Conservation (phyloP, 2,797 vertebrate species). For the Aplochiton taeniatus region DNA sequence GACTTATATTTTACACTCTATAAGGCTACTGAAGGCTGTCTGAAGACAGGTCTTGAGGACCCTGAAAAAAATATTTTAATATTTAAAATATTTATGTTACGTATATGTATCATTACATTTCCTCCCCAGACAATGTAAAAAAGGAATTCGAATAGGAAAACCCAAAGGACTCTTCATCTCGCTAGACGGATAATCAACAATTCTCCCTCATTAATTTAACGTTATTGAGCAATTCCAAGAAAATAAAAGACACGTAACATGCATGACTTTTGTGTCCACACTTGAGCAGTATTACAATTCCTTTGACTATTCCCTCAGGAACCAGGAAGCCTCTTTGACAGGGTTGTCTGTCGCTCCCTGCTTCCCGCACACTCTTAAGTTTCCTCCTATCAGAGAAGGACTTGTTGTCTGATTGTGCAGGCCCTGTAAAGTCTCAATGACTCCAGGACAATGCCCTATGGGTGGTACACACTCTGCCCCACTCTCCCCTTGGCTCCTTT, state of each 20-base stretch:
- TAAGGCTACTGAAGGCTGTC: too few species aligned
- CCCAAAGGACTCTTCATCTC: constrained; percentile 28
- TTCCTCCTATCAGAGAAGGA: constrained; percentile 50
- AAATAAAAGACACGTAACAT: constrained; percentile 54
- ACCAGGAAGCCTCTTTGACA: constrained; percentile 47
- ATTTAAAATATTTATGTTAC: too few species aligned
- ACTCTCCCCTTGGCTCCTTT: background rate
- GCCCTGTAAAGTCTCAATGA: constrained; percentile 29
- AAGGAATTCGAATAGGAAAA: constrained; percentile 32
- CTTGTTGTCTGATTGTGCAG: constrained; percentile 32
- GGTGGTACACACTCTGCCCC: constrained; percentile 41
- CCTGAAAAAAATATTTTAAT: too few species aligned
- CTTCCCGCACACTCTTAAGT: constrained; percentile 51
- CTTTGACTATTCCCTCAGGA: constrained; percentile 41
- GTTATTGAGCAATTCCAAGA: constrained; percentile 46
- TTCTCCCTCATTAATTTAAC: constrained; percentile 50
- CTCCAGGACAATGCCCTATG: constrained; percentile 57
- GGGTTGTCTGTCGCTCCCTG: constrained; percentile 53
- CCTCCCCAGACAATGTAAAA: background rate
- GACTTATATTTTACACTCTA: too few species aligned
- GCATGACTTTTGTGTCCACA: constrained; percentile 52
- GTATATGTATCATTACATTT: too few species aligned
- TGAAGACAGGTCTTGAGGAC: too few species aligned
- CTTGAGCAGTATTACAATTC: constrained; percentile 45
- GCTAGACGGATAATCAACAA: constrained; percentile 36